Percentiles rank a stretch among this genome's conserved stretches.
Evolutionary conservation across 2,888 invertebrate species (phyloP).

Genomic region (Parasteatoda lunata): DNA sequence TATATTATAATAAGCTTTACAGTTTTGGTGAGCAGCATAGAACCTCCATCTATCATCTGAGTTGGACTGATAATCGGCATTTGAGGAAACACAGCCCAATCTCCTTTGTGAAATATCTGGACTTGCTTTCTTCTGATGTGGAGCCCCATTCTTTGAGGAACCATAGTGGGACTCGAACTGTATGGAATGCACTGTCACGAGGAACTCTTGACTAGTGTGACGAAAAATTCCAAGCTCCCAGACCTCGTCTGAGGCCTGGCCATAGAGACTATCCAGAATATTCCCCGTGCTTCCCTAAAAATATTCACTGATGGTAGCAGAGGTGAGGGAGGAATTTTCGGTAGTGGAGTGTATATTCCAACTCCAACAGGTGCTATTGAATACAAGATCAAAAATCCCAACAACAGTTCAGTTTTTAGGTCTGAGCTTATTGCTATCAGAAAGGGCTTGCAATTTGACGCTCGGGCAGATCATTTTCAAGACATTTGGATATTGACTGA

Average conservation of each 20-base stretch:
- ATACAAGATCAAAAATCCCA: no score
- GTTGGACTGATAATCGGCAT: background rate
- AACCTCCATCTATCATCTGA: background rate
- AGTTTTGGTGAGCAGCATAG: background rate
- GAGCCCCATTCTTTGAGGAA: background rate
- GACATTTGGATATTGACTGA: no score
- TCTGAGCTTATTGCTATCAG: no score
- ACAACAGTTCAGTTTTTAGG: no score
- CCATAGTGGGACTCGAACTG: background rate
- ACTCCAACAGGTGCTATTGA: no score
- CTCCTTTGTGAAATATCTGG: background rate
- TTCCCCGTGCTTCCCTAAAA: background rate
- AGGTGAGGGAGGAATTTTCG: no score
- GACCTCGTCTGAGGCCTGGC: background rate
- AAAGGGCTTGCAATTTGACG: no score
- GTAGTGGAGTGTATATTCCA: no score
- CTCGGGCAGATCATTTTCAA: no score
- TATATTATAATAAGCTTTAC: background rate
- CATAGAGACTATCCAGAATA: background rate
- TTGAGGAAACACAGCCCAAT: conserved; percentile 8
- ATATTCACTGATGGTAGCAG: no score
- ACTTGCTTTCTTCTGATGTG: background rate
- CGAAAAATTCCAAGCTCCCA: background rate
- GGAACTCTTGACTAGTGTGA: background rate
- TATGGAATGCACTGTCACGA: background rate